Evolutionary conservation across 2,113 vertebrate species (phyloP).

Genomic region (Myotis yumanensis): DNA sequence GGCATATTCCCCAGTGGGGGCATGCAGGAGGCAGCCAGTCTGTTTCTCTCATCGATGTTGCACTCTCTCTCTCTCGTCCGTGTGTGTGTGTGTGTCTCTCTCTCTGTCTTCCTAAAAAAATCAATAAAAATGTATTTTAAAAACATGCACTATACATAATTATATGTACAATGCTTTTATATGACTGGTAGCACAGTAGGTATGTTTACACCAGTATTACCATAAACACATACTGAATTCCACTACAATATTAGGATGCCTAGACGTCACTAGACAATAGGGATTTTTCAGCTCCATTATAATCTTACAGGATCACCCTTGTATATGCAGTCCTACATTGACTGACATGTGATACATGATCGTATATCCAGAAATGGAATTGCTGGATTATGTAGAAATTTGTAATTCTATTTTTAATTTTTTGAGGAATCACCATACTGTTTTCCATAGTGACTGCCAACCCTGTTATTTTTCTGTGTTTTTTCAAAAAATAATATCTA

Average conservation of each 20-base stretch:
- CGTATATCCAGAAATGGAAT: not conserved
- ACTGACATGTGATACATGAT: not conserved
- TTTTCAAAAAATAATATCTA: not conserved
- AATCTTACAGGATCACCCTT: not conserved
- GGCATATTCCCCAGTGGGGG: not conserved
- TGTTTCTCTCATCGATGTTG: not conserved
- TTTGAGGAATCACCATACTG: not conserved
- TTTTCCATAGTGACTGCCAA: not conserved
- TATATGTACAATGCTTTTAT: not conserved
- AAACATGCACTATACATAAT: not conserved
- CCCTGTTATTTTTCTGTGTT: not conserved
- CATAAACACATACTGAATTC: not conserved
- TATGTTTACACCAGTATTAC: not conserved
- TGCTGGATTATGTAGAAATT: not conserved
- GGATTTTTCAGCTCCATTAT: not conserved
- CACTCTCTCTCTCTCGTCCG: no score
- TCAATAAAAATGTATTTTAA: not conserved
- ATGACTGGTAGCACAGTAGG: not conserved
- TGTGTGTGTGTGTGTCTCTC: no score
- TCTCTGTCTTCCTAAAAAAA: not conserved
- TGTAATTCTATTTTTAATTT: not conserved
- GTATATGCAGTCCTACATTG: not conserved
- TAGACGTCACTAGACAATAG: not conserved
- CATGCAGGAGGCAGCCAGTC: not conserved
- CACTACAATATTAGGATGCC: not conserved